phyloP scores from a whole-genome alignment of 2,888 invertebrate species.

The Heteromyza rotundicornis region DNA sequence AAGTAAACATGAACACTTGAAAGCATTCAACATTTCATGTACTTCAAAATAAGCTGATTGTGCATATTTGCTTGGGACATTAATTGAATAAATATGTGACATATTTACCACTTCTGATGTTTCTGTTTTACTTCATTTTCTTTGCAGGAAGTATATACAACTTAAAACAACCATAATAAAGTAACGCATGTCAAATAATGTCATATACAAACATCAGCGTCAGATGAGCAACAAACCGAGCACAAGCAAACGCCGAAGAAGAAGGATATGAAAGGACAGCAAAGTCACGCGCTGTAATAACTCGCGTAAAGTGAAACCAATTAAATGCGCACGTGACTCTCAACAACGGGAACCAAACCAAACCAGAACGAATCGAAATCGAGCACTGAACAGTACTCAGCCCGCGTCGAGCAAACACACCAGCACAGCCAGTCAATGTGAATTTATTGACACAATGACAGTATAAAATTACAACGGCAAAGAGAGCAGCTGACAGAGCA shows the following conservation, averaged over 20 bases:
- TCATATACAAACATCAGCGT: too few relatives aligned
- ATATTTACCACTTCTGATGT: not conserved
- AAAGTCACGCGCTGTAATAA: conserved; percentile 26
- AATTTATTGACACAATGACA: not conserved
- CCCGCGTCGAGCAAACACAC: not conserved
- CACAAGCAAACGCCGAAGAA: not conserved
- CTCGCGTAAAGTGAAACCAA: conserved; percentile 36
- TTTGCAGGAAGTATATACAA: not conserved
- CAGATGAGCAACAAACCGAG: not conserved
- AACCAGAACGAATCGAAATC: too few relatives aligned
- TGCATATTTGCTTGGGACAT: too few relatives aligned
- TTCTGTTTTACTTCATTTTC: conserved; percentile 1
- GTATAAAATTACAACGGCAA: not conserved
- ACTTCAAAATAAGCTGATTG: too few relatives aligned
- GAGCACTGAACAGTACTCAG: too few relatives aligned
- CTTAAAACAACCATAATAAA: too few relatives aligned
- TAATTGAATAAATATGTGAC: too few relatives aligned
- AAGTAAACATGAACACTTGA: too few relatives aligned
- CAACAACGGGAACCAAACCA: too few relatives aligned
- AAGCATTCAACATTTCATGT: too few relatives aligned
- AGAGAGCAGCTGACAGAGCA: not conserved
- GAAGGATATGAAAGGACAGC: not conserved
- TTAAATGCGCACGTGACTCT: conserved; percentile 30
- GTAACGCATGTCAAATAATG: too few relatives aligned
- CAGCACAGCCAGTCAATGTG: not conserved